Evolutionary conservation across 2,888 invertebrate species (phyloP), one percentile per base, ranked within the genome.

Genomic region (Terebella lapidaria): DNA sequence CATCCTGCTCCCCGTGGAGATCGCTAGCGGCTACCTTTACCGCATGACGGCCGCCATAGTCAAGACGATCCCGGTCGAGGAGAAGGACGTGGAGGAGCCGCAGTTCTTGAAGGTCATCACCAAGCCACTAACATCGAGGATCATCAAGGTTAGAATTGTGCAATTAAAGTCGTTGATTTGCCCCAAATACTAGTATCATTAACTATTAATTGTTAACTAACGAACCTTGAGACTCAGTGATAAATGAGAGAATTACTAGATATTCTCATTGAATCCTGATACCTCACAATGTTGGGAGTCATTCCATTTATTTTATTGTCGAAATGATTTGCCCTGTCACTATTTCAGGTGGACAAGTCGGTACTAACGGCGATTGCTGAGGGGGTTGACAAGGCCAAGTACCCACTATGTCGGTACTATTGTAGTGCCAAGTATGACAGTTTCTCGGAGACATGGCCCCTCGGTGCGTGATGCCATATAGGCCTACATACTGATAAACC

Each of bases 41-140:
- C 18, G 18, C 35, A 10, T 35, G 35, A 35, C 10, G 10, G 10
- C 10, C 10, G 35, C 35, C 10, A 35, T 35, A 10, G 35, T 35
- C 35, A 35, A 35, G 10, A 35, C 35, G 10, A 35, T 35, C 10
- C 10, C 10, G 10, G 35, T 35, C 10, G 18, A 35, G 35, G 35
- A 35, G 35, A 35, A 18, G 10, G 35, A 35, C 35, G 10, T 35
- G 10, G 35, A 35, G 10, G 35, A 35, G 35, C 35, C 35, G 10
- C 35, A 62, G 35, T 69, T 83, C 54, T 70, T 83, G 26, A 78
- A 79, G 26, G 75, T 73, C 26, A 62, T 83, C 53, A 84, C 83
- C 1, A 79, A 81, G 61, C 83, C 83, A 0, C 76, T 83, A 64
- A 81, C 81, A 1, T 69, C 75, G 5, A 69, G 74, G 18, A 77